A percentile compares a stretch with the other conserved stretches of the same genome.
phyloP scores from a whole-genome alignment of 2,797 vertebrate species.

The Pipistrellus nathusii region DNA sequence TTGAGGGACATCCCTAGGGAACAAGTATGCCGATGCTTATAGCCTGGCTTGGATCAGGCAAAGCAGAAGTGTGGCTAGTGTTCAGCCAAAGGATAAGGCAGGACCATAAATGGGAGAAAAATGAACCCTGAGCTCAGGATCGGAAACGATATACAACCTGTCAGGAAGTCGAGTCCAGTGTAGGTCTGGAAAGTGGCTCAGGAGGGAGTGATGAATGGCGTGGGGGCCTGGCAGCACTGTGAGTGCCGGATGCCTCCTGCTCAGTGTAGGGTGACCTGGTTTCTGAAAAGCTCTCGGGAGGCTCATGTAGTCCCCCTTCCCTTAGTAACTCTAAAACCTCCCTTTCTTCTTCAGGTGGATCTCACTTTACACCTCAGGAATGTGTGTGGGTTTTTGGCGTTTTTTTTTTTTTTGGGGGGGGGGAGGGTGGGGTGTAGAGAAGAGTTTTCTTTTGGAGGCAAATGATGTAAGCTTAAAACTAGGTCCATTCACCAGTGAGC shows the following conservation, averaged over 20 bases:
- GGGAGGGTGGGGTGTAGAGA: background rate
- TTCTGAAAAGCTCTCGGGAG: background rate
- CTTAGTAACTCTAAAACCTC: background rate
- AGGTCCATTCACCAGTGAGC: background rate
- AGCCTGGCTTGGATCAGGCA: slow-evolving; percentile 23
- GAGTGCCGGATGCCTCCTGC: background rate
- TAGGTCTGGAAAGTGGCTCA: slow-evolving; percentile 51
- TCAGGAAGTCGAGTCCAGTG: slow-evolving; percentile 60
- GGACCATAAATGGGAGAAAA: slow-evolving; percentile 80
- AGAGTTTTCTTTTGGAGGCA: background rate
- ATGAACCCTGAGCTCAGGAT: slow-evolving; percentile 65
- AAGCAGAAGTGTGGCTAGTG: background rate
- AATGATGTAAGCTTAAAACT: background rate
- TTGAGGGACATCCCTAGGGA: background rate
- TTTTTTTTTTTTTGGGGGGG: no score
- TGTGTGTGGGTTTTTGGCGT: background rate
- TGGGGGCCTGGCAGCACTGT: slow-evolving; percentile 18
- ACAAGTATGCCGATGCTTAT: background rate
- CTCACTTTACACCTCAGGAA: background rate
- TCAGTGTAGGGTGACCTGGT: background rate
- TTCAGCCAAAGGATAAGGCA: slow-evolving; percentile 55
- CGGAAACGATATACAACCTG: slow-evolving; percentile 61
- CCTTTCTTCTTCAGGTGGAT: background rate
- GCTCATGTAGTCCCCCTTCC: background rate
- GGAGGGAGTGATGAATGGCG: slow-evolving; percentile 42